Evolutionary conservation across 2,888 invertebrate genomes (phyloP).

Genomic region (Polydesmus complanatus): DNA sequence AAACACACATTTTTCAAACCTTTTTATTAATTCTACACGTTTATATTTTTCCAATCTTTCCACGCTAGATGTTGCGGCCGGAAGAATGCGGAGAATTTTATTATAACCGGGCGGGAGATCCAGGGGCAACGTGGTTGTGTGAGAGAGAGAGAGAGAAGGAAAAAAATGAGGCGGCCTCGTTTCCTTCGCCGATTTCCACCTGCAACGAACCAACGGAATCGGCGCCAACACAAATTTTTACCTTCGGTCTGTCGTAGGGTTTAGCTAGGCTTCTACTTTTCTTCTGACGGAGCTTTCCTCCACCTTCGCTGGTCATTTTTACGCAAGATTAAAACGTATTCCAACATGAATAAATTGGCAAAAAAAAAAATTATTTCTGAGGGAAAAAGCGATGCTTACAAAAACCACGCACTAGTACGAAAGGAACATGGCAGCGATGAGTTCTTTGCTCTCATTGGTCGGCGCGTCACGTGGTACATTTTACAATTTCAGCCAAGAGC

Average conservation of each 20-base stretch:
- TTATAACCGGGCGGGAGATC: background rate
- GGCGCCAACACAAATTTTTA: constrained; percentile 1
- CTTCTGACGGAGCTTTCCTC: constrained; percentile 13
- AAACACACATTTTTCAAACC: too few species aligned
- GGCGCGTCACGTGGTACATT: background rate
- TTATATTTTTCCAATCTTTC: background rate
- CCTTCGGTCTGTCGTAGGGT: constrained; percentile 14
- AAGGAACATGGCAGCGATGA: constrained; percentile 1
- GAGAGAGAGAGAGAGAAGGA: background rate
- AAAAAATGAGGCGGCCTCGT: background rate
- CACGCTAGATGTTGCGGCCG: background rate
- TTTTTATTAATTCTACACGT: too few species aligned
- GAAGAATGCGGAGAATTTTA: background rate
- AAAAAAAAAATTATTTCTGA: constrained; percentile 1
- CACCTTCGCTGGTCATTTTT: constrained; percentile 14
- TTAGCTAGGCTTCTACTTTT: constrained; percentile 4
- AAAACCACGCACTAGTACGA: constrained; percentile 1
- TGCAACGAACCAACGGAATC: background rate
- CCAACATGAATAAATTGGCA: background rate
- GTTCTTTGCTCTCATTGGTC: constrained; percentile 2
- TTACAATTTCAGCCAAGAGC: too few species aligned
- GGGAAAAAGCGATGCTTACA: background rate
- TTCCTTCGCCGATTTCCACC: too few species aligned
- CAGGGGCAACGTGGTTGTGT: background rate
- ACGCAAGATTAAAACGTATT: background rate